A percentile compares a stretch with the other conserved stretches of the same genome.
phyloP scores from a whole-genome alignment of 2,797 vertebrate species.

The Aeoliscus strigatus region DNA sequence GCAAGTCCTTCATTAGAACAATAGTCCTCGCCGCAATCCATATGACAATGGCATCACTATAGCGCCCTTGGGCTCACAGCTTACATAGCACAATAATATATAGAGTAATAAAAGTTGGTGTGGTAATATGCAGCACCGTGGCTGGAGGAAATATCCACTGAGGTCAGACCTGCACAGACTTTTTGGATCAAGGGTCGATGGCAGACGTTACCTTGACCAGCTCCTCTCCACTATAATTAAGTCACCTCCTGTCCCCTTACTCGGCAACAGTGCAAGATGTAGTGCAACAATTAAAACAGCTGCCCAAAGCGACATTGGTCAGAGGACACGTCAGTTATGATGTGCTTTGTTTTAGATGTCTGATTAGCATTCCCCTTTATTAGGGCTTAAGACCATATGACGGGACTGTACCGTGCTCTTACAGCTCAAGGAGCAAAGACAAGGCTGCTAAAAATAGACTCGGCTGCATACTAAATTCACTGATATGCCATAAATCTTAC shows the following conservation, averaged over 20 bases:
- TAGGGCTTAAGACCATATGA: conserved; percentile 25
- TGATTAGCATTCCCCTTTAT: conserved; percentile 26
- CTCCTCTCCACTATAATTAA: conserved; percentile 49
- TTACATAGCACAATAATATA: conserved; percentile 22
- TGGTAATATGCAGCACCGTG: conserved; percentile 9
- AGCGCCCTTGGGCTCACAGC: conserved; percentile 27
- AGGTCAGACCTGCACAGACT: conserved; percentile 12
- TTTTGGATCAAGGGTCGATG: conserved; percentile 26
- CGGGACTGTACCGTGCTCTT: conserved; percentile 15
- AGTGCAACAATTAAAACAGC: conserved; percentile 49
- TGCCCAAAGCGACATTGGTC: conserved; percentile 21
- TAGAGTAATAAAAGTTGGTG: conserved; percentile 32
- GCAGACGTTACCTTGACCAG: conserved; percentile 21
- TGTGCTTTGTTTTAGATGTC: conserved; percentile 23
- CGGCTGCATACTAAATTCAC: conserved; percentile 44
- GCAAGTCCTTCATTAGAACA: conserved; percentile 43
- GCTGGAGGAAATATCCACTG: conserved; percentile 23
- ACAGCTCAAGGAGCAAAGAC: conserved; percentile 42
- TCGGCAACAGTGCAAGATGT: conserved; percentile 21
- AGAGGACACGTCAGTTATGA: conserved; percentile 21
- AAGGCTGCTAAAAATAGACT: conserved; percentile 61
- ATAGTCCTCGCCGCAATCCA: conserved; percentile 23
- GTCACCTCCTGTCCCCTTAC: conserved; percentile 25
- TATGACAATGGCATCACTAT: conserved; percentile 28
- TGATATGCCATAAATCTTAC: conserved; percentile 68